Base-by-base conservation (phyloP, 2,888 invertebrate species). In the Hyles lineata region DNA sequence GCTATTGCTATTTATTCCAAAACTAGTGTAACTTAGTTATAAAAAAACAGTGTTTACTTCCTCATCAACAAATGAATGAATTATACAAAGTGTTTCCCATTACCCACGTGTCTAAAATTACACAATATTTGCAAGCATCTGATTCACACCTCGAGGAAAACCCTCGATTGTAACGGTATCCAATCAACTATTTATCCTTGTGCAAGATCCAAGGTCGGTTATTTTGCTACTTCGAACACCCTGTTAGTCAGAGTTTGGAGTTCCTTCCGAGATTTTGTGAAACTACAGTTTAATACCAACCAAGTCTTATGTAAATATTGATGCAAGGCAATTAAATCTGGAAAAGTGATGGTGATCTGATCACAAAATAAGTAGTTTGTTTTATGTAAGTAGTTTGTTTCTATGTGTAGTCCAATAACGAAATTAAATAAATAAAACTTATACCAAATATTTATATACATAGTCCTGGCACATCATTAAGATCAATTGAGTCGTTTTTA, bases 51-150 rank as follows among this genome's bases (percentile, higher is more conserved):
- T n/a, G n/a, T n/a, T n/a, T n/a, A 43, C 43, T 11, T 43, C 11
- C 15, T 43, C 15, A 43, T 19, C 9, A 35, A 63, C 21, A 43
- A 1, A 23, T 67, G 50, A 50, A 67, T 67, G 50, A 43, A 17
- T 25, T 25, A 60, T 23, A 23, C 23, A 9, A 21, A 67, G 21
- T 21, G 23, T 67, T 67, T 67, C 67, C 67, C 43, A 6, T 7
- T 50, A 21, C 15, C 67, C 67, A 67, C 67, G 67, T 50, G 67
- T 35, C 35, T 63, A 15, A 62, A n/a, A 63, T 67, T 67, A 67
- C 25, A 67, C 67, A 67, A 67, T 67, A 67, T 67, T 67, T 67
- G 50, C 67, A 50, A 43, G 43, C 43, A 17, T 35, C 63, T 25
- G 25, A 61, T 62, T 50, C 43, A 67, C 67, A 67, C 23, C 23